A percentile compares a stretch with the other conserved stretches of the same genome.
These are phyloP conservation scores for Aurelia aurita complex sp. Pacific DNA, from an alignment of 30 jellyfish, hydroid and myxozoan species.

Conservation along the genomic window DNA sequence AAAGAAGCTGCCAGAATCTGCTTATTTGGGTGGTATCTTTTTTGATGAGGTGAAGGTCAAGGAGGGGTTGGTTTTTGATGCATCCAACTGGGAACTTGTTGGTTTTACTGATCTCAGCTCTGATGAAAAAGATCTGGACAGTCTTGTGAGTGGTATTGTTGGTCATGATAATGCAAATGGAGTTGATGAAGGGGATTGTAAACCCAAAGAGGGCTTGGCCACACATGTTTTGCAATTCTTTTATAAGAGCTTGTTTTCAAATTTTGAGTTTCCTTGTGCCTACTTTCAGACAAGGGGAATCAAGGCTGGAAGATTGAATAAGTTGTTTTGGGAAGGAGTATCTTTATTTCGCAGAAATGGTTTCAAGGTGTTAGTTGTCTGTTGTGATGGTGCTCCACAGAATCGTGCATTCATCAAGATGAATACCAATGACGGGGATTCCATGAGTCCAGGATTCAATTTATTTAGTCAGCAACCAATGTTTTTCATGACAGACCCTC, in stretches of 20 bases:
- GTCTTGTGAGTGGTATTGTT: conserved; percentile 9
- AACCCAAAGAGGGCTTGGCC: background rate
- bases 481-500: conserved; percentile 12
- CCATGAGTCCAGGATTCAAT: background rate
- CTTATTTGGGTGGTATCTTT: background rate
- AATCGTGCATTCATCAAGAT: background rate
- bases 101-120: conserved; percentile 6
- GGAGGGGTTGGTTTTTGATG: background rate
- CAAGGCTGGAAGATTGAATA: background rate
- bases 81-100: conserved; percentile 16
- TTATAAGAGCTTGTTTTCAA: background rate
- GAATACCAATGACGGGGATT: background rate
- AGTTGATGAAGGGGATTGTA: background rate
- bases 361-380: conserved; percentile 1
- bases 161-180: background rate
- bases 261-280: conserved; percentile 10
- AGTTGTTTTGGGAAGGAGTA: conserved; percentile 13
- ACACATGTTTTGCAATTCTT: conserved; percentile 17
- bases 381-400: conserved; percentile 28
- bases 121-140: background rate
- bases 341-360: background rate
- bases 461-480: background rate
- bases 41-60: background rate
- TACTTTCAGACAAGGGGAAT: conserved; percentile 13
- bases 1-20: background rate